Conservation (phyloP, 1,140 invertebrate species). For the Pseudomyrmex sp. region DNA sequence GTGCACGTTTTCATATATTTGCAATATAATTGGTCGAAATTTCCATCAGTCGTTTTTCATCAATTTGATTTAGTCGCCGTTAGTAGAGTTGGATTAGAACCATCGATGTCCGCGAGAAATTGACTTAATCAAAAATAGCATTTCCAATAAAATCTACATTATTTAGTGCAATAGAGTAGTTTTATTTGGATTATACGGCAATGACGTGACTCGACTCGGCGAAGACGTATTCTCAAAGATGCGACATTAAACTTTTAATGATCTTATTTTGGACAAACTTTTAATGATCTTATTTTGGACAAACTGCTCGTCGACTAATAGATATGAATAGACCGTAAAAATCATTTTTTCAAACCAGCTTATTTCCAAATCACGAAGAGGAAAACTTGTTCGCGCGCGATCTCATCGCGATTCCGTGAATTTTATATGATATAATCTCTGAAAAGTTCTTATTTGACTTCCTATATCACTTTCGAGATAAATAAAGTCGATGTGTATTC, state of each 20-base stretch:
- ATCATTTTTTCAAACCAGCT: slow-evolving; percentile 12
- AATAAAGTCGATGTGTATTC: slow-evolving; percentile 2
- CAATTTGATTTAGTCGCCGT: not conserved
- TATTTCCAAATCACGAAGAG: slow-evolving; percentile 34
- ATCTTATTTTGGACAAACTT: slow-evolving; percentile 39
- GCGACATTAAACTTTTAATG: slow-evolving; percentile 12
- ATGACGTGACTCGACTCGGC: slow-evolving; percentile 1
- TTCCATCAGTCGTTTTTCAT: no score
- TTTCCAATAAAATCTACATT: slow-evolving; percentile 23
- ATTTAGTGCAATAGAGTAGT: slow-evolving; percentile 9
- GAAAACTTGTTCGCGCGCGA: not conserved
- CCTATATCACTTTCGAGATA: not conserved
- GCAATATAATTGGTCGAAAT: no score
- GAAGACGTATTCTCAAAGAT: not conserved
- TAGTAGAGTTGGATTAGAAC: not conserved
- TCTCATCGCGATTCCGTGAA: not conserved
- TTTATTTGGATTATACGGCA: not conserved
- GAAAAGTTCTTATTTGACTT: not conserved
- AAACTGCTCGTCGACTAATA: slow-evolving; percentile 41
- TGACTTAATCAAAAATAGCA: not conserved
- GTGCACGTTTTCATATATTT: no score
- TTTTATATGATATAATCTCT: slow-evolving; percentile 18
- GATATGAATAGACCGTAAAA: slow-evolving; percentile 22
- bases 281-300: not conserved
- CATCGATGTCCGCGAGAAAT: not conserved